These are phyloP conservation scores for Eurytemora carolleeae DNA, from an alignment of 1,140 invertebrate genomes.

Conservation along the genomic window DNA sequence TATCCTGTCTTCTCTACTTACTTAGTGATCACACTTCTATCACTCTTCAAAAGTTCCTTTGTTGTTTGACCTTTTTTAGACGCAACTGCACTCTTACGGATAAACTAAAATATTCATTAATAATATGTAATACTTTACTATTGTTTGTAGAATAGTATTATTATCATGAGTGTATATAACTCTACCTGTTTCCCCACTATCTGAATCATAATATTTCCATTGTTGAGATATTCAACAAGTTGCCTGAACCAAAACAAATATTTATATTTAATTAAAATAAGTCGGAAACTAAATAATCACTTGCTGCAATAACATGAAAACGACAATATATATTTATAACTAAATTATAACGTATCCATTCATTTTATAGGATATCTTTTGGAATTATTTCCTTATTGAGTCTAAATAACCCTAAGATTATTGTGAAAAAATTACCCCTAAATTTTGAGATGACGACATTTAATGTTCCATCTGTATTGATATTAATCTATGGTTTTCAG, in stretches of 20 bases:
- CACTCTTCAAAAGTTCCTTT: constrained; percentile 24
- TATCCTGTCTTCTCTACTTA: no score
- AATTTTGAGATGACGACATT: no score
- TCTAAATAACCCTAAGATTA: no score
- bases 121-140: background rate
- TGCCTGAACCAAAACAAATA: constrained; percentile 20
- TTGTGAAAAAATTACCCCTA: no score
- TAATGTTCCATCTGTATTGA: no score
- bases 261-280: background rate
- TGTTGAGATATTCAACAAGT: constrained; percentile 31
- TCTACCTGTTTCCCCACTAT: constrained; percentile 31
- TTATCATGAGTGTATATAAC: background rate
- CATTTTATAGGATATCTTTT: no score
- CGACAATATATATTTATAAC: no score
- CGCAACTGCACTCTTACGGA: constrained; percentile 23
- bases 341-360: no score
- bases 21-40: constrained; percentile 23
- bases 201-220: constrained; percentile 30
- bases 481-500: no score
- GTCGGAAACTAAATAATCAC: constrained; percentile 2
- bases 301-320: no score
- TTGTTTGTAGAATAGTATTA: no score
- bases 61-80: constrained; percentile 21
- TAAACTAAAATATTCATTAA: constrained; percentile 17
- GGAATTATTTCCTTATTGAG: no score